A percentile compares a stretch with the other conserved stretches of the same genome.
phyloP scores from a whole-genome alignment of 1,140 invertebrate species.

The Papilio glaucus region DNA sequence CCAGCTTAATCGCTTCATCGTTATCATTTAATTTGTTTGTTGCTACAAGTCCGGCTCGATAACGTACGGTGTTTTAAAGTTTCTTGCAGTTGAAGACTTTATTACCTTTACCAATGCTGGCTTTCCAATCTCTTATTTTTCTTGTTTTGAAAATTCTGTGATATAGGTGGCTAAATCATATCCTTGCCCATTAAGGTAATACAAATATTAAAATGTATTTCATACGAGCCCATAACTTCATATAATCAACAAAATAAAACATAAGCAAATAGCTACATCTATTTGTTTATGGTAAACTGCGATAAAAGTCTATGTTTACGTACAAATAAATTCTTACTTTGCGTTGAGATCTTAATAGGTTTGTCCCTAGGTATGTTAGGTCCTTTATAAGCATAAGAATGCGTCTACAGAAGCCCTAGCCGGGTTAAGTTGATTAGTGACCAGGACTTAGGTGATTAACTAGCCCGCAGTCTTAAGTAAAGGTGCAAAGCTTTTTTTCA shows the following conservation, averaged over 20 bases:
- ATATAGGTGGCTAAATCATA: no score
- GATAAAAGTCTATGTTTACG: no score
- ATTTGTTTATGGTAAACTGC: background rate
- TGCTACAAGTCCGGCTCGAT: background rate
- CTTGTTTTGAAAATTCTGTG: background rate
- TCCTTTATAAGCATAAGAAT: slow-evolving; percentile 16
- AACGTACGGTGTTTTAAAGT: background rate
- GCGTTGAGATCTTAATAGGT: background rate
- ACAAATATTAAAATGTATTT: no score
- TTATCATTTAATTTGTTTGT: background rate
- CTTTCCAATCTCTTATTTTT: background rate
- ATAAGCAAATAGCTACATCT: background rate
- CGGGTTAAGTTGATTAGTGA: slow-evolving; percentile 2
- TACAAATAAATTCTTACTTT: background rate
- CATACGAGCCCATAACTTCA: no score
- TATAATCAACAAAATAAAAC: background rate
- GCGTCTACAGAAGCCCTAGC: background rate
- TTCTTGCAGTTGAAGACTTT: background rate
- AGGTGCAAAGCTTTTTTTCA: no score
- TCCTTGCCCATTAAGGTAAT: no score
- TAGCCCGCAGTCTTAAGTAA: background rate
- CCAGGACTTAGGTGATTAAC: background rate
- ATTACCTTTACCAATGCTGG: background rate
- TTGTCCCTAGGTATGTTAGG: background rate
- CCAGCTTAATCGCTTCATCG: background rate